These are phyloP conservation scores for Acrocyrtus sp. DNA, from an alignment of 2,888 invertebrate genomes.

Conservation along the genomic window DNA sequence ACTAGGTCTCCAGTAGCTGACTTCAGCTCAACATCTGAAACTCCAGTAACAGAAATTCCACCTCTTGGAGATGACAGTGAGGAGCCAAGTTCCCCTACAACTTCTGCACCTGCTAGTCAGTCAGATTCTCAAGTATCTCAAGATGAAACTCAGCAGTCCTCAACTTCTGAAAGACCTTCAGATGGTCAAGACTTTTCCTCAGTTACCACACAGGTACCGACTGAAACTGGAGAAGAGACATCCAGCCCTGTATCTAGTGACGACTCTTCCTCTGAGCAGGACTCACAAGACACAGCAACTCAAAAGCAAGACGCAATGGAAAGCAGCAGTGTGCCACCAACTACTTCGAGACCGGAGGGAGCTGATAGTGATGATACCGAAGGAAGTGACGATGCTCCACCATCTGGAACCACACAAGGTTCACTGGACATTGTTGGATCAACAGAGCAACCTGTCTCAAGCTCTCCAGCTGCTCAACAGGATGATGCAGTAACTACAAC, in stretches of 20 bases:
- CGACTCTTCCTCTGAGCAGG: neutral
- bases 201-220: constrained; percentile 15
- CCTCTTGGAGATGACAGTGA: constrained; percentile 12
- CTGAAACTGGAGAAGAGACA: constrained; percentile 10
- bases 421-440: neutral
- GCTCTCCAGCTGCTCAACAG: neutral
- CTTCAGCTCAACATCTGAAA: neutral
- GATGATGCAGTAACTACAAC: constrained; percentile 15
- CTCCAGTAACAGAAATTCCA: neutral
- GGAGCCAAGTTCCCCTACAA: neutral
- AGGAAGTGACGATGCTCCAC: neutral
- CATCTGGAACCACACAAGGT: neutral
- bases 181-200: neutral
- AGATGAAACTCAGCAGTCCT: constrained; percentile 9
- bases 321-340: neutral
- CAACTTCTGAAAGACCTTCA: constrained; percentile 10
- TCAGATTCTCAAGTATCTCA: constrained; percentile 1
- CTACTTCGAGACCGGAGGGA: constrained; percentile 21
- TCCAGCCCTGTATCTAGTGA: constrained; percentile 11
- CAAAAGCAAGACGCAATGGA: neutral
- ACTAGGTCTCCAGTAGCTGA: constrained; percentile 5
- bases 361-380: too few species aligned
- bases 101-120: constrained; percentile 30
- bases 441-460: neutral
- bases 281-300: neutral